phyloP scores from a whole-genome alignment of 2,797 vertebrate genomes.

The Rousettus madagascariensis region DNA sequence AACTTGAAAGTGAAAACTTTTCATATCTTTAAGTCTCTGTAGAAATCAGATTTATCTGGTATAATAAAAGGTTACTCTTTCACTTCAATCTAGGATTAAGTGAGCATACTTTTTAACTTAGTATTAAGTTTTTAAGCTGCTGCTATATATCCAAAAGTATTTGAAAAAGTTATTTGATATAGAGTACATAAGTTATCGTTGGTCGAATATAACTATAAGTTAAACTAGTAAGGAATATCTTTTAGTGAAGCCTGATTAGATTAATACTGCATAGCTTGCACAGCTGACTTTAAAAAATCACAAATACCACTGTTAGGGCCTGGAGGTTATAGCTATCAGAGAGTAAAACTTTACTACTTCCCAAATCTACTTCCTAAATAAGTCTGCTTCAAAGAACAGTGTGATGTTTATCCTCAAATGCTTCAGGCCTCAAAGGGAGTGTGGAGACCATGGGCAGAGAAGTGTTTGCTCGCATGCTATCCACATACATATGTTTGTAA shows the following conservation, averaged over 20 bases:
- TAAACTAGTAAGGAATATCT: slow-evolving; percentile 83
- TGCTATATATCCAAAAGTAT: slow-evolving; percentile 74
- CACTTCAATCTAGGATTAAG: slow-evolving; percentile 78
- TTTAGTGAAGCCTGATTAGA: slow-evolving; percentile 82
- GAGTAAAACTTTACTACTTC: slow-evolving; percentile 80
- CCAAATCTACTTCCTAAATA: slow-evolving; percentile 77
- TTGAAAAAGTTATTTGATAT: slow-evolving; percentile 80
- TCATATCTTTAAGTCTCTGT: slow-evolving; percentile 64
- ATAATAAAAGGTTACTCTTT: slow-evolving; percentile 79
- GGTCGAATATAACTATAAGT: slow-evolving; percentile 82
- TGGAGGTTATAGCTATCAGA: slow-evolving; percentile 79
- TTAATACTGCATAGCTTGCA: slow-evolving; percentile 83
- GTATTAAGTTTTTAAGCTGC: slow-evolving; percentile 76
- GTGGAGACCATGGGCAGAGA: background rate
- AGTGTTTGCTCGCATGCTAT: background rate
- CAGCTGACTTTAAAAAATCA: slow-evolving; percentile 82
- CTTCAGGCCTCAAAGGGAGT: background rate
- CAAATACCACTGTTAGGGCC: slow-evolving; percentile 47
- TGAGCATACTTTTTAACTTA: slow-evolving; percentile 80
- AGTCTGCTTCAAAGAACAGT: slow-evolving; percentile 50
- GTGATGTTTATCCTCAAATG: slow-evolving; percentile 55
- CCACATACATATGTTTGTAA: background rate
- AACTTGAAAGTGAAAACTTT: slow-evolving; percentile 53
- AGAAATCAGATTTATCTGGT: slow-evolving; percentile 76
- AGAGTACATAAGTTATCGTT: slow-evolving; percentile 82